Evolutionary conservation across 2,113 vertebrate genomes (phyloP).

Genomic region (Psammodynastes pulverulentus): DNA sequence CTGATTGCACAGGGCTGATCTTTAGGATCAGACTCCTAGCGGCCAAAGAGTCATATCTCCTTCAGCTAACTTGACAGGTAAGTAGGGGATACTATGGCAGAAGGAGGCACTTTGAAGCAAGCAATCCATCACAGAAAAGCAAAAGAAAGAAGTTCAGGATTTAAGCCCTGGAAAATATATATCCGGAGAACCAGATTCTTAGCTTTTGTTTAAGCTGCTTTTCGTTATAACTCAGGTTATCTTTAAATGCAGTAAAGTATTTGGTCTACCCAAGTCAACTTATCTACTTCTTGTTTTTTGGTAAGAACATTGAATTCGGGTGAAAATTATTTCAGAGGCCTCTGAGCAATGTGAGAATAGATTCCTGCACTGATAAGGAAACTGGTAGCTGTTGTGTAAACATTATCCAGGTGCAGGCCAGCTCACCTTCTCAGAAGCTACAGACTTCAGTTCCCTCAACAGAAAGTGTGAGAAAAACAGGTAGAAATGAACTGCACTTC

Average conservation of each 20-base stretch:
- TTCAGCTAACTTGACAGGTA: not conserved
- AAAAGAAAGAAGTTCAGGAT: not conserved
- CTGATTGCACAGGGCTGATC: not conserved
- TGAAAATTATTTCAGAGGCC: not conserved
- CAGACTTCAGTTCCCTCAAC: not conserved
- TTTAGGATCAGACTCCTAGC: not conserved
- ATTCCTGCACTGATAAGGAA: not conserved
- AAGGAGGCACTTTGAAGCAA: not conserved
- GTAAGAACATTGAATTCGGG: not conserved
- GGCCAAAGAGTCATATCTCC: not conserved
- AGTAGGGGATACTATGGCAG: not conserved
- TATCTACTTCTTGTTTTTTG: not conserved
- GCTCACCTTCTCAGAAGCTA: not conserved
- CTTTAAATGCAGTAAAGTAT: not conserved
- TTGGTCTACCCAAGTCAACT: not conserved
- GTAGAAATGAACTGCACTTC: not conserved
- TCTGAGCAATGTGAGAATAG: not conserved
- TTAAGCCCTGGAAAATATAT: not conserved
- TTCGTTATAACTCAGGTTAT: not conserved
- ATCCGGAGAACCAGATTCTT: not conserved
- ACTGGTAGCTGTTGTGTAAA: not conserved
- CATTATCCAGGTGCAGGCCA: not conserved
- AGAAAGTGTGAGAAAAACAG: not conserved
- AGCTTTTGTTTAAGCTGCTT: not conserved
- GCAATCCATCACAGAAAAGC: not conserved